phyloP scores from a whole-genome alignment of 2,113 vertebrate genomes.

The Epinephelus cyanopodus region DNA sequence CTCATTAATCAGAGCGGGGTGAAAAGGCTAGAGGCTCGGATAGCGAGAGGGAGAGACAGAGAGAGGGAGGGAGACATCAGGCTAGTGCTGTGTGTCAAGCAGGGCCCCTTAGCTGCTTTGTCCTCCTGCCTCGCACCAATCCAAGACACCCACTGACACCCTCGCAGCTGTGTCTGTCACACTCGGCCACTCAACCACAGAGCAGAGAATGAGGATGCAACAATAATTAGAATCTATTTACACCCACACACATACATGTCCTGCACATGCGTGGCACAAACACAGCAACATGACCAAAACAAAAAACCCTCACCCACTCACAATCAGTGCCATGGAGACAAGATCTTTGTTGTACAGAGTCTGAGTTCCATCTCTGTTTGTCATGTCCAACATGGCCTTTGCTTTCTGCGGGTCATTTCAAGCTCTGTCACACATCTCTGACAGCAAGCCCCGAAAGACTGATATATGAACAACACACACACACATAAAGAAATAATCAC shows the following conservation, averaged over 20 bases:
- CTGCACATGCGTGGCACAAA: slow-evolving; percentile 23
- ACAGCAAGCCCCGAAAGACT: slow-evolving; percentile 40
- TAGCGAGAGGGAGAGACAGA: slow-evolving; percentile 29
- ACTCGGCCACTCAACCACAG: slow-evolving; percentile 63
- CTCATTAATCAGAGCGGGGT: slow-evolving; percentile 77
- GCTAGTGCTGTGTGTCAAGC: slow-evolving; percentile 46
- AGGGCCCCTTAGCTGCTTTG: slow-evolving; percentile 45
- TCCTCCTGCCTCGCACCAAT: slow-evolving; percentile 32
- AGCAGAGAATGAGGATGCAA: slow-evolving; percentile 51
- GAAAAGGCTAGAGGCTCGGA: slow-evolving; percentile 66
- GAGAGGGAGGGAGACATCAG: slow-evolving; percentile 17
- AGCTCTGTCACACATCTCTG: slow-evolving; percentile 46
- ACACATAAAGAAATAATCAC: slow-evolving; percentile 15
- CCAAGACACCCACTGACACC: slow-evolving; percentile 63
- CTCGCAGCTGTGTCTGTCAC: slow-evolving; percentile 78
- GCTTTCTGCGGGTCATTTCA: slow-evolving; percentile 42
- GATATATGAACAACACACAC: slow-evolving; percentile 16
- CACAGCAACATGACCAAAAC: not conserved
- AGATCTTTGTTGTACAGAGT: slow-evolving; percentile 4
- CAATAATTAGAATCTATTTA: slow-evolving; percentile 75
- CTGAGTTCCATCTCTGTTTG: slow-evolving; percentile 18
- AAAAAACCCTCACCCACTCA: not conserved
- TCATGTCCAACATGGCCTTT: slow-evolving; percentile 55
- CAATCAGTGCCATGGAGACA: slow-evolving; percentile 6
- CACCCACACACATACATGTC: slow-evolving; percentile 14